Base-by-base conservation (phyloP, 1,140 invertebrate genomes). In the Camponotus floridanus region DNA sequence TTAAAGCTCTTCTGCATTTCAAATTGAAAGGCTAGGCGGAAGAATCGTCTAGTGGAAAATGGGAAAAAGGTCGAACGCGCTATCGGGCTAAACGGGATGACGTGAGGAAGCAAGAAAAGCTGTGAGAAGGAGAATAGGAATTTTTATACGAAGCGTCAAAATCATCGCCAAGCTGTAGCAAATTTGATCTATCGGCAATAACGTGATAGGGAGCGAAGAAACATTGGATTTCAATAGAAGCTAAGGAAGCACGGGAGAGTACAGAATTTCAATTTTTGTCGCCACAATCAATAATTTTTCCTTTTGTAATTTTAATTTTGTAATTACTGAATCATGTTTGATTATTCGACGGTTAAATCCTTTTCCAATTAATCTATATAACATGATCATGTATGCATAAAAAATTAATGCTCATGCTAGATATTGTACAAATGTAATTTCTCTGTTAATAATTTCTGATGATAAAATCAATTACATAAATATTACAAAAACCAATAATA, bases 41-140 rank as follows among this genome's bases (percentile, higher is more conserved):
- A 80, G 76, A 88, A 86, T 83, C 73, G 61, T 18, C 67, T 78
- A 48, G 76, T 87, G 76, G 86, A 86, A 81, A 87, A 88, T 70
- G 61, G 85, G 67, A 81, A 79, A 76, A 87, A 73, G 73, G 65
- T 87, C 59, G 61, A 45, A 21, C 36, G 61, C 67, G 85, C 67
- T 62, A 73, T 73, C 79, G 39, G 31, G 68, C 68, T 62, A 61
- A 83, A 83, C 39, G 68, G 55, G 67, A 6, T 61, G 67, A 73
- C 67, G 79, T 51, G 73, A 78, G 59, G 64, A 65, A 39, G 39
- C n/a, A 61, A 85, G 13, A 45, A 42, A 21, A 70, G 18, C 15
- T 42, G 71, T 8, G 55, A 39, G 67, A 70, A 39, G 42, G 15
- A 71, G n/a, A 80, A 86, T 83, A 70, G 21, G 36, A 88, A 86